Evolutionary conservation across 2,113 vertebrate species (phyloP).

Genomic region (mouse (Mus musculus)): DNA sequence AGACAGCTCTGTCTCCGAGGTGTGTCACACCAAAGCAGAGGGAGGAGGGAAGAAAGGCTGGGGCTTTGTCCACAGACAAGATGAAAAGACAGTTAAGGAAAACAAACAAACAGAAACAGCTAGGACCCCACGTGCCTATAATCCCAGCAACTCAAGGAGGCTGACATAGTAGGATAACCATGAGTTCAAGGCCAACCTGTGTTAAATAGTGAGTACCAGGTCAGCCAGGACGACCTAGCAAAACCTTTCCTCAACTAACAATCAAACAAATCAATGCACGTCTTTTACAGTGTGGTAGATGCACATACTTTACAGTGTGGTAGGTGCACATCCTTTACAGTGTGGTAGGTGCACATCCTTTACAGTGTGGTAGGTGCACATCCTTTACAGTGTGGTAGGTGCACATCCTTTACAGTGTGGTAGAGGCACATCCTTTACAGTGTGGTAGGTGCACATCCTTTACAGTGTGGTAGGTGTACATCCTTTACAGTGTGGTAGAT

Average conservation of each 20-base stretch:
- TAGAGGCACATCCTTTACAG: not conserved
- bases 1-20: conserved; percentile 14
- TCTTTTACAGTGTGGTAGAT: not conserved
- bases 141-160: not conserved
- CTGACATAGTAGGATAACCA: not conserved
- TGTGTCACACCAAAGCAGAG: not conserved
- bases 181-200: not conserved
- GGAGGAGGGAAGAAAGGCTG: not conserved
- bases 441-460: too few species aligned
- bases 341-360: too few species aligned
- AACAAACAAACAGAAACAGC: not conserved
- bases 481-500: too few species aligned
- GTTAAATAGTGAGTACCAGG: not conserved
- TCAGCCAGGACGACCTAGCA: not conserved
- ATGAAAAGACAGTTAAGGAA: not conserved
- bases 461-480: too few species aligned
- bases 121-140: not conserved
- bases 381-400: too few species aligned
- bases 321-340: too few species aligned
- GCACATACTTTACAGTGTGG: not conserved
- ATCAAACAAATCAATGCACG: not conserved
- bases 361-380: too few species aligned
- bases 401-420: not conserved
- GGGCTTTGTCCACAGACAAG: conserved; percentile 39
- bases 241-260: not conserved